A percentile compares a stretch with the other conserved stretches of the same genome.
These are phyloP conservation scores for Drosophila triauraria DNA, from an alignment of 1,140 invertebrate genomes.

Conservation along the genomic window DNA sequence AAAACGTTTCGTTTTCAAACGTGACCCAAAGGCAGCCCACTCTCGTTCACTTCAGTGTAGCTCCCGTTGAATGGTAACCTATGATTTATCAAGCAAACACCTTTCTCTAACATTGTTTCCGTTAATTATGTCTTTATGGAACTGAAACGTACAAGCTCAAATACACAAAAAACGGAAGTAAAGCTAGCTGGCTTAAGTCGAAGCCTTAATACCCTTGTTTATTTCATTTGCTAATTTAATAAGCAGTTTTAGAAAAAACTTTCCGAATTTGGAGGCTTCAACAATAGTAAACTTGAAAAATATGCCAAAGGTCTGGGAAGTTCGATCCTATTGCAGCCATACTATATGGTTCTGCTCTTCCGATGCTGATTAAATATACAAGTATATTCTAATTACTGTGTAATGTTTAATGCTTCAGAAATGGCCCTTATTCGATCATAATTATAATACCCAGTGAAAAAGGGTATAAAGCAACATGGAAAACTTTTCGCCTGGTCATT, in stretches of 20 bases:
- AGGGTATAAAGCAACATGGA: background rate
- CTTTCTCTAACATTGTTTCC: slow-evolving; percentile 33
- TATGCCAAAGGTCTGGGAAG: no score
- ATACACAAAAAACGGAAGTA: background rate
- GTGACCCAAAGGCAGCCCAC: slow-evolving; percentile 27
- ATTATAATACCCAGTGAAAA: background rate
- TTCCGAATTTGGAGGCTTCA: no score
- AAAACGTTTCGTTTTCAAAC: slow-evolving; percentile 21
- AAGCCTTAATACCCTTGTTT: background rate
- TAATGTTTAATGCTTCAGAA: no score
- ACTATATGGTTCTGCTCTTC: no score
- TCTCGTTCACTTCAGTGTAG: background rate
- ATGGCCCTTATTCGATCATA: background rate
- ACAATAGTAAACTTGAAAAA: no score
- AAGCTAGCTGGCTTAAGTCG: background rate
- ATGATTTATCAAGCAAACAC: slow-evolving; percentile 61
- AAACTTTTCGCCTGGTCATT: slow-evolving; percentile 47
- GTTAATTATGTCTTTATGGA: slow-evolving; percentile 55
- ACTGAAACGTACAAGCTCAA: background rate
- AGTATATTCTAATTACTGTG: background rate
- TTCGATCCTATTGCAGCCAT: no score
- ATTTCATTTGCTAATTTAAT: background rate
- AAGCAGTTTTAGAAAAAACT: no score
- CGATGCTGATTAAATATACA: background rate
- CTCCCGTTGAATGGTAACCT: background rate